Conservation (phyloP, 1,140 invertebrate genomes). For the Drosophila repletoides region DNA sequence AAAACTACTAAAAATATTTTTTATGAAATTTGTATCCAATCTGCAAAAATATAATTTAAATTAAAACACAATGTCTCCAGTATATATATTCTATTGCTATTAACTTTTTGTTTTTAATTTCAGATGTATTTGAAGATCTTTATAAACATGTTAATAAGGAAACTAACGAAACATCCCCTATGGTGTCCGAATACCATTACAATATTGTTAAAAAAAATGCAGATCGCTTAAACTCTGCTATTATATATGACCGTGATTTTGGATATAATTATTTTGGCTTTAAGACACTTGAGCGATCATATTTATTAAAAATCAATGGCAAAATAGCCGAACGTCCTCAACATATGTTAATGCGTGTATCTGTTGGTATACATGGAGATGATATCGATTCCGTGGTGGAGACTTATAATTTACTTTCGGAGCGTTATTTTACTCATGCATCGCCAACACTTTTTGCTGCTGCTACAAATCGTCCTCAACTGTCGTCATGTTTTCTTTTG, state of each 20-base stretch:
- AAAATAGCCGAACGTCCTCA: conserved; percentile 98
- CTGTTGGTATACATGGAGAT: conserved; percentile 97
- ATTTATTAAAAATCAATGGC: conserved; percentile 95
- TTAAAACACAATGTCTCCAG: too few species aligned
- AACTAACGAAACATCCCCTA: conserved; percentile 88
- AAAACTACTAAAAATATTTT: too few species aligned
- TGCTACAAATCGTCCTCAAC: conserved; percentile 94
- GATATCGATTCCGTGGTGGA: conserved; percentile 97
- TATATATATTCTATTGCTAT: too few species aligned
- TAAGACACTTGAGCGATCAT: conserved; percentile 98
- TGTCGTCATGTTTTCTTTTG: conserved; percentile 97
- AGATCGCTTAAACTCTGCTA: conserved; percentile 95
- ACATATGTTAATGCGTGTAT: conserved; percentile 99
- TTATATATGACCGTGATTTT: conserved; percentile 99
- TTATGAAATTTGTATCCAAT: too few species aligned
- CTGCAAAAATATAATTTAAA: too few species aligned
- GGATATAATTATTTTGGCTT: conserved; percentile 99
- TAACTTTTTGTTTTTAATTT: conserved; percentile 12
- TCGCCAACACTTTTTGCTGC: conserved; percentile 98
- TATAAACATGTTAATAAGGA: conserved; percentile 90
- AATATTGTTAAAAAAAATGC: conserved; percentile 94
- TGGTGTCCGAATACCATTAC: conserved; percentile 93
- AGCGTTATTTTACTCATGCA: conserved; percentile 98
- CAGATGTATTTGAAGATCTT: conserved; percentile 95
- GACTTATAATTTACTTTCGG: conserved; percentile 98